Evolutionary conservation across 2,888 invertebrate genomes (phyloP).

Genomic region (Cryptops parisi): DNA sequence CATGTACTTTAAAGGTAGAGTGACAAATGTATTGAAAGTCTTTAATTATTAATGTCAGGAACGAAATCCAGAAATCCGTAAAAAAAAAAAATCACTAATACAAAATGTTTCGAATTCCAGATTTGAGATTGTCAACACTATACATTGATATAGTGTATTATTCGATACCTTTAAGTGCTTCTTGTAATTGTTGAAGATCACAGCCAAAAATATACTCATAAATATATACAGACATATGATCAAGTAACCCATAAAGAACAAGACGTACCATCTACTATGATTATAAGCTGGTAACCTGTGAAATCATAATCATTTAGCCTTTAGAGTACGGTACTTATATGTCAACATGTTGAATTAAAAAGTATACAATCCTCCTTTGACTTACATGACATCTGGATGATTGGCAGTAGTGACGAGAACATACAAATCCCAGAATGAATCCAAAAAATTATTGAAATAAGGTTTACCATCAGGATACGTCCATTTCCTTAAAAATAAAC

Average conservation of each 20-base stretch:
- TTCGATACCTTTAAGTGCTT: slow-evolving; percentile 31
- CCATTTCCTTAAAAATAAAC: slow-evolving; percentile 23
- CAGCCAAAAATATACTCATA: slow-evolving; percentile 37
- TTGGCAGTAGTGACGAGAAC: slow-evolving; percentile 38
- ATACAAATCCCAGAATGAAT: slow-evolving; percentile 35
- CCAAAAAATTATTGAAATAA: slow-evolving; percentile 34
- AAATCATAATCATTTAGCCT: no score
- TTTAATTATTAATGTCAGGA: neutral
- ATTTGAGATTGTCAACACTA: no score
- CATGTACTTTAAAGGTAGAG: no score
- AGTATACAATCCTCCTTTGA: no score
- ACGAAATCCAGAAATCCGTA: neutral
- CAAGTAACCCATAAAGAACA: slow-evolving; percentile 34
- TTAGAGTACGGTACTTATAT: no score
- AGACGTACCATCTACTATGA: slow-evolving; percentile 29
- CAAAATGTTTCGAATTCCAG: no score
- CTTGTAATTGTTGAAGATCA: slow-evolving; percentile 36
- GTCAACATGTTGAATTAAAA: no score
- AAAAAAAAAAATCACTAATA: no score
- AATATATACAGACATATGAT: slow-evolving; percentile 36
- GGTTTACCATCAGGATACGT: slow-evolving; percentile 29
- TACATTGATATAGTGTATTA: neutral
- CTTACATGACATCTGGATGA: slow-evolving; percentile 37
- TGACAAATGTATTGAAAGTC: no score
- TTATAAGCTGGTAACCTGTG: slow-evolving; percentile 37